Evolutionary conservation across 2,113 vertebrate species (phyloP).

Genomic region (Baryphthengus martii): DNA sequence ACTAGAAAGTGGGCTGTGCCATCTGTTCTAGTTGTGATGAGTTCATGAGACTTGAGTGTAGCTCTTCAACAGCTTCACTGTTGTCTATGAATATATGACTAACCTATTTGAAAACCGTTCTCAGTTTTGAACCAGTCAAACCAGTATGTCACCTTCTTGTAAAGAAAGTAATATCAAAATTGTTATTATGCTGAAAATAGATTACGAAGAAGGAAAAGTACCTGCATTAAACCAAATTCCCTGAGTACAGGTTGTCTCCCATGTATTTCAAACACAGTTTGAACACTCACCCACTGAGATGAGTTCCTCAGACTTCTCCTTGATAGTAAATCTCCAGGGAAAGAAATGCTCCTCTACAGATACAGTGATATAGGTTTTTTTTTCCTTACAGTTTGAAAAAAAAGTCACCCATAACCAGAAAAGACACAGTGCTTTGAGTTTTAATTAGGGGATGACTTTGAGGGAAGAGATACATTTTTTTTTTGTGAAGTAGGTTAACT

Average conservation of each 20-base stretch:
- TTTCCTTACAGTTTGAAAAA: background rate
- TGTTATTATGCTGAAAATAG: background rate
- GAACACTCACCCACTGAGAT: background rate
- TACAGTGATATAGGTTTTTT: background rate
- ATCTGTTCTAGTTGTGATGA: conserved; percentile 22
- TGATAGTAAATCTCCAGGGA: background rate
- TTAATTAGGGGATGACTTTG: background rate
- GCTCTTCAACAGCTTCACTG: background rate
- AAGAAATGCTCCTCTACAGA: background rate
- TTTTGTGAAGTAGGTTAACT: background rate
- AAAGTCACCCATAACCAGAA: background rate
- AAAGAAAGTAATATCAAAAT: background rate
- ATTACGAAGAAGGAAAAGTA: background rate
- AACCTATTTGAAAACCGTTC: background rate
- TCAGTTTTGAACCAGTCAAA: background rate
- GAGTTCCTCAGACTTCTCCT: background rate
- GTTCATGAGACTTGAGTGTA: background rate
- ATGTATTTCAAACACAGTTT: background rate
- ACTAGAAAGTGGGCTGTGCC: conserved; percentile 26
- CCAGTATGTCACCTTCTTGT: background rate
- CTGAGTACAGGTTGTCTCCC: background rate
- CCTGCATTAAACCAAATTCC: background rate
- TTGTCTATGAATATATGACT: background rate
- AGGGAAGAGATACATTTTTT: background rate
- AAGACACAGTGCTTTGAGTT: background rate